These are phyloP conservation scores for Trypoxylus dichotomus DNA, from an alignment of 1,140 invertebrate species.

Conservation along the genomic window DNA sequence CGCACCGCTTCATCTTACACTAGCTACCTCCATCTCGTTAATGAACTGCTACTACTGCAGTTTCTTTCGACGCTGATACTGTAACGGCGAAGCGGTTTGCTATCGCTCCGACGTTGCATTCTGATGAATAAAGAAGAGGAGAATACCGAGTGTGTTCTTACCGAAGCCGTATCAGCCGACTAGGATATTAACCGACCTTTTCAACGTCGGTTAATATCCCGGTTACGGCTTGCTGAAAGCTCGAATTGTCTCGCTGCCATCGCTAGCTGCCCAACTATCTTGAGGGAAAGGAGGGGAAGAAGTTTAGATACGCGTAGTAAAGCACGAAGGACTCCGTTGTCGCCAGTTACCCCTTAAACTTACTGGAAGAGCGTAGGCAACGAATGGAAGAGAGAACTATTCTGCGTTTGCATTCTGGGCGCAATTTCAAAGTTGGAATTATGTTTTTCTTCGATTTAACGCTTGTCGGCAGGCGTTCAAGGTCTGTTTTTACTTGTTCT, in stretches of 20 bases:
- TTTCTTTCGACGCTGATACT: neutral
- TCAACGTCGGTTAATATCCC: neutral
- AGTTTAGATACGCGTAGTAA: neutral
- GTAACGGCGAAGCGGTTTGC: neutral
- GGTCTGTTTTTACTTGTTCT: too few species aligned
- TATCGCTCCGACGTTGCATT: neutral
- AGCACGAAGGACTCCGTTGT: neutral
- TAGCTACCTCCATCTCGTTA: neutral
- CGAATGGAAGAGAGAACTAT: neutral
- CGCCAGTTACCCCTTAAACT: neutral
- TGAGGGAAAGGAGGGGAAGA: too few species aligned
- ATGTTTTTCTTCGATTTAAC: neutral
- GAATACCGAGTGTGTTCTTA: neutral
- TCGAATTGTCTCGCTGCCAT: neutral
- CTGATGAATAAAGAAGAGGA: neutral
- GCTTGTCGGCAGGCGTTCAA: neutral
- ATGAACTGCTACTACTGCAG: neutral
- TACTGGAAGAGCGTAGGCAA: neutral
- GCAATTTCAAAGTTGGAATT: neutral
- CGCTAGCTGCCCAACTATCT: neutral
- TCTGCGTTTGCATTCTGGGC: neutral
- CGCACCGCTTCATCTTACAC: neutral
- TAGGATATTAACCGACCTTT: neutral
- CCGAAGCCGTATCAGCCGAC: neutral
- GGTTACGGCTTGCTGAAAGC: neutral